phyloP scores from a whole-genome alignment of 2,113 vertebrate species.

The Amazona vittata region DNA sequence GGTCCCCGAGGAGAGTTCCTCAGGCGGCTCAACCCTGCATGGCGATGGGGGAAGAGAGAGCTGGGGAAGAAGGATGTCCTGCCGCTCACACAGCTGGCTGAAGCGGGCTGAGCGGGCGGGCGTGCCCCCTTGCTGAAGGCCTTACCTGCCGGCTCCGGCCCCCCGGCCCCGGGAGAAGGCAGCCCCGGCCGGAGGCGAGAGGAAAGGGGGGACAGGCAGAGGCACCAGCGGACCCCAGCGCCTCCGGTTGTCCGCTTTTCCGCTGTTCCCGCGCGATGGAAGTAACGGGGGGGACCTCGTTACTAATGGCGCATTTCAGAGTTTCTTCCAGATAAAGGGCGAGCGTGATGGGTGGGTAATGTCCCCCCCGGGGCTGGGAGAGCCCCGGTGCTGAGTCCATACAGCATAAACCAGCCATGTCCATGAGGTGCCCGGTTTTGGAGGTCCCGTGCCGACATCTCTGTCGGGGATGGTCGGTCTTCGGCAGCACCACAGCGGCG shows the following conservation, averaged over 20 bases:
- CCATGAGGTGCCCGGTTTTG: fast-evolving
- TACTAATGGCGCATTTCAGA: fast-evolving
- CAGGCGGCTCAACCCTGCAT: background rate
- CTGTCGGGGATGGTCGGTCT: fast-evolving
- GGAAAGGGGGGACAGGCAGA: background rate
- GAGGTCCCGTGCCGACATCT: background rate
- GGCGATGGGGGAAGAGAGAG: background rate
- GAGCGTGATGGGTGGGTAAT: background rate
- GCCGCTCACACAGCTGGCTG: background rate
- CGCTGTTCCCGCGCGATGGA: fast-evolving
- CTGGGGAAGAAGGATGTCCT: background rate
- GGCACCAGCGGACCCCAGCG: constrained; percentile 41
- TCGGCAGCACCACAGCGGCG: fast-evolving
- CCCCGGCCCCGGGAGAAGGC: background rate
- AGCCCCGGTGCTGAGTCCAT: fast-evolving
- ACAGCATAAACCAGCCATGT: fast-evolving
- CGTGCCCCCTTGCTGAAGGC: background rate
- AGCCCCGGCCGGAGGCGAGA: constrained; percentile 28
- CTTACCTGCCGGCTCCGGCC: constrained; percentile 53
- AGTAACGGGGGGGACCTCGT: background rate
- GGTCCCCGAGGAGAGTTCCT: background rate
- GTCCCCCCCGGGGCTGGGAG: fast-evolving
- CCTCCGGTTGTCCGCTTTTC: constrained; percentile 13
- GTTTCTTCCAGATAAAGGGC: fast-evolving
- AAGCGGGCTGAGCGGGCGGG: background rate